These are phyloP conservation scores for Littorina saxatilis DNA, from an alignment of 1,140 invertebrate species.

Conservation along the genomic window DNA sequence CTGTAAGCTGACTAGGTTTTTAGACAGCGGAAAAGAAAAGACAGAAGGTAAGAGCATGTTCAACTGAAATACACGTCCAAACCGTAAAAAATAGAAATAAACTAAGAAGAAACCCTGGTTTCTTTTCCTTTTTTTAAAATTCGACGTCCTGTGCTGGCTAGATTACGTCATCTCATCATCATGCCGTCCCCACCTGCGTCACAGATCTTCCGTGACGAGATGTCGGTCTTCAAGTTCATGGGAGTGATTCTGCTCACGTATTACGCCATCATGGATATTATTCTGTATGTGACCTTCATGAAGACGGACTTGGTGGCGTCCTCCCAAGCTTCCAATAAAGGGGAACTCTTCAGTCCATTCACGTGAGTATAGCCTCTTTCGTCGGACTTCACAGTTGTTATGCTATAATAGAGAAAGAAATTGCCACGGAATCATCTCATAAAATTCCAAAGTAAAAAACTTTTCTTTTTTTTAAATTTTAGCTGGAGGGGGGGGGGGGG, in stretches of 20 bases:
- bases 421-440: too few species aligned
- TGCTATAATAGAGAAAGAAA: too few species aligned
- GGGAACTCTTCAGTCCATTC: slow-evolving; percentile 62
- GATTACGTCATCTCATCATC: slow-evolving; percentile 22
- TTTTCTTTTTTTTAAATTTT: too few species aligned
- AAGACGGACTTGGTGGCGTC: slow-evolving; percentile 57
- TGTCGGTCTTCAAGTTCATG: slow-evolving; percentile 45
- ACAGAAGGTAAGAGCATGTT: too few species aligned
- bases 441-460: too few species aligned
- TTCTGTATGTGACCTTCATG: slow-evolving; percentile 57
- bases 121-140: not conserved
- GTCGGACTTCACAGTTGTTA: too few species aligned
- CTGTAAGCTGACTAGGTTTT: too few species aligned
- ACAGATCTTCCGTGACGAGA: slow-evolving; percentile 50
- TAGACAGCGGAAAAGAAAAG: too few species aligned
- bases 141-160: not conserved
- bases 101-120: not conserved
- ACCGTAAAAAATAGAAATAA: not conserved
- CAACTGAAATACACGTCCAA: too few species aligned
- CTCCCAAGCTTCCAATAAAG: slow-evolving; percentile 47
- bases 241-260: slow-evolving; percentile 57
- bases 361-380: slow-evolving; percentile 28
- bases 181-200: slow-evolving; percentile 44
- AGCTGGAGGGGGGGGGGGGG: too few species aligned
- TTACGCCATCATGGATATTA: slow-evolving; percentile 69